Evolutionary conservation across 2,888 invertebrate genomes (phyloP), one percentile per base, ranked within the genome.

Genomic region (Diabrotica balteata): DNA sequence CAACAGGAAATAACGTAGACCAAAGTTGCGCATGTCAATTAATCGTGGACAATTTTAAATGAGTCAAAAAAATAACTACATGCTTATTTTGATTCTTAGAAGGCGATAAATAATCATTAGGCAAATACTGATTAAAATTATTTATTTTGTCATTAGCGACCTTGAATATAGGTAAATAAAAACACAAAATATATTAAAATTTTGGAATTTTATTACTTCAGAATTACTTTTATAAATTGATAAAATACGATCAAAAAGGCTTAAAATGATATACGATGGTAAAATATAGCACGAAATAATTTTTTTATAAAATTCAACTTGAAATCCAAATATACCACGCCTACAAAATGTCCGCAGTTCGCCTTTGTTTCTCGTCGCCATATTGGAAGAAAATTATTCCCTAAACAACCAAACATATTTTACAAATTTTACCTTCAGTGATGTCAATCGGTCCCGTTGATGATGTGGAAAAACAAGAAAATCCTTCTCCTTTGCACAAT

Each of bases 351-450:
- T 82, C 84, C 74, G 79, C 80, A 73, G 66, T 73, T 79, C 77
- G 79, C 76, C 80, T 79, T 80, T 81, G 79, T 80, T 75, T 79
- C 78, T 75, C 72, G 79, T 72, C 82, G 84, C 84, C 84, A 84
- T 84, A 78, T 84, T 84, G 82, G 80, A 78, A 78, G 76, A 76
- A 77, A 80, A 80, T 74, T 78, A 76, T 78, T 78, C 78, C 77
- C 81, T 81, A 82, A 82, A 82, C 80, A 80, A 79, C 76, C 77
- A 80, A 84, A 82, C 83, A 83, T 82, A 84, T 83, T 84, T 83
- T 80, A 73, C 73, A 80, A 81, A 80, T 78, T 81, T 84, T 84
- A 84, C 84, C 84, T 84, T 84, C 83, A 72, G 79, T 74, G 72
- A 76, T 76, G 78, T 82, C 83, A 76, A 82, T 81, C 79, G 80